Conservation (phyloP, 2,797 vertebrate genomes). For the Microctenopoma steveboyesi region DNA sequence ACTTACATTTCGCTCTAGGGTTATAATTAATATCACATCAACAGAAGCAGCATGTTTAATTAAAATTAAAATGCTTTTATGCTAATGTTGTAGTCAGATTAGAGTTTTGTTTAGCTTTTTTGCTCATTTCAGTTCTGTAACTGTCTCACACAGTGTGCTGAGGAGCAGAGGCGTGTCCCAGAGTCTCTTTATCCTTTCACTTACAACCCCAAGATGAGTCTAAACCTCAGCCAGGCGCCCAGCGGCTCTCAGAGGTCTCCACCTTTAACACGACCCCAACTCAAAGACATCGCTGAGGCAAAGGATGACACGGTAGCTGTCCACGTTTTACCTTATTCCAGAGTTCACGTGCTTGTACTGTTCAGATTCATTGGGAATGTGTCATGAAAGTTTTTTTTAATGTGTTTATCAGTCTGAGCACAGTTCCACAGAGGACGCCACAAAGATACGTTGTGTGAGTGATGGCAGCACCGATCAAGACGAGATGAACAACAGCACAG, state of each 20-base stretch:
- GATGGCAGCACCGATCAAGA: constrained; percentile 61
- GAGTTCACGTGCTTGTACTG: not conserved
- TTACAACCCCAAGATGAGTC: constrained; percentile 98
- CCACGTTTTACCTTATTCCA: not conserved
- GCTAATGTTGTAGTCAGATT: constrained; percentile 24
- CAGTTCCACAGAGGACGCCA: constrained; percentile 30
- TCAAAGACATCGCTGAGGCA: constrained; percentile 21
- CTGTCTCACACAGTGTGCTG: constrained; percentile 88
- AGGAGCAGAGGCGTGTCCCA: constrained; percentile 87
- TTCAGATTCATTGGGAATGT: not conserved
- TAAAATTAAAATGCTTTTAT: constrained; percentile 16
- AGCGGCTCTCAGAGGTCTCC: constrained; percentile 79
- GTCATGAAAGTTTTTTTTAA: not conserved
- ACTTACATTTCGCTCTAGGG: not conserved
- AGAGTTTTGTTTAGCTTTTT: not conserved
- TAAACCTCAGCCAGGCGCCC: constrained; percentile 91
- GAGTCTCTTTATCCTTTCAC: constrained; percentile 96
- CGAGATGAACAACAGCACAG: constrained; percentile 36
- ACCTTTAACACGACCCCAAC: constrained; percentile 66
- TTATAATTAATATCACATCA: constrained; percentile 26
- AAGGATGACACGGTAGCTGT: constrained; percentile 34
- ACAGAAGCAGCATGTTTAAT: constrained; percentile 28
- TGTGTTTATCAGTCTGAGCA: constrained; percentile 45
- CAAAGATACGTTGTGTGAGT: constrained; percentile 35
- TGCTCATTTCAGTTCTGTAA: constrained; percentile 3